These are phyloP conservation scores for Paracanthobrama guichenoti DNA, from an alignment of 2,113 vertebrate genomes.

Conservation along the genomic window DNA sequence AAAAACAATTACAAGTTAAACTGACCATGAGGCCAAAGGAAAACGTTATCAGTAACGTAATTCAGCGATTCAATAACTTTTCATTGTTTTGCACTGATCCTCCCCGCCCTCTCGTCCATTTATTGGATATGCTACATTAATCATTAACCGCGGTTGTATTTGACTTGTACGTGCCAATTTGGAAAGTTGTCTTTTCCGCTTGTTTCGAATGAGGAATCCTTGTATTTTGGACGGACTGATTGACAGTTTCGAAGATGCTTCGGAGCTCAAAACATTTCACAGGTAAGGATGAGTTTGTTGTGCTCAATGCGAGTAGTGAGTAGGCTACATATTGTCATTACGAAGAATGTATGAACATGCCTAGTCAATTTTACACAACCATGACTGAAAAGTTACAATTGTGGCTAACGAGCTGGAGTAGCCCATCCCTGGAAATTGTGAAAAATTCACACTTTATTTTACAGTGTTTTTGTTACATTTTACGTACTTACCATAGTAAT, in stretches of 20 bases:
- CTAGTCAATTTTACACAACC: background rate
- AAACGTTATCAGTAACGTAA: background rate
- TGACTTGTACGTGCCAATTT: background rate
- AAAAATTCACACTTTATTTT: background rate
- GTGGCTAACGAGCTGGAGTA: background rate
- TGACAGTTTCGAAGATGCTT: background rate
- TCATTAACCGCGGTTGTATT: slow-evolving; percentile 54
- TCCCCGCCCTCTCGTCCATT: slow-evolving; percentile 7
- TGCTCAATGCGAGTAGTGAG: background rate
- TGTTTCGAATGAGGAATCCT: background rate
- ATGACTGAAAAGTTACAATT: background rate
- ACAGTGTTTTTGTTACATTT: no score
- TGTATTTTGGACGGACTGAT: background rate
- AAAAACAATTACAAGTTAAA: background rate
- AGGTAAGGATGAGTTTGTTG: background rate
- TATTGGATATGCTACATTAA: slow-evolving; percentile 45
- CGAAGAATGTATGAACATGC: background rate
- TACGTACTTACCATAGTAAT: no score
- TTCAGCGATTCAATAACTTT: background rate
- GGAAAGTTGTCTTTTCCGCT: background rate
- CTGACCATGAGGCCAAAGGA: background rate
- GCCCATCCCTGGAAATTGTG: background rate
- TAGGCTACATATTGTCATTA: background rate
- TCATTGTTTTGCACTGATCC: slow-evolving; percentile 2
- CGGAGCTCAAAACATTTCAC: background rate